Evolutionary conservation across 2,888 invertebrate genomes (phyloP).

Genomic region (Thalpophila matura): DNA sequence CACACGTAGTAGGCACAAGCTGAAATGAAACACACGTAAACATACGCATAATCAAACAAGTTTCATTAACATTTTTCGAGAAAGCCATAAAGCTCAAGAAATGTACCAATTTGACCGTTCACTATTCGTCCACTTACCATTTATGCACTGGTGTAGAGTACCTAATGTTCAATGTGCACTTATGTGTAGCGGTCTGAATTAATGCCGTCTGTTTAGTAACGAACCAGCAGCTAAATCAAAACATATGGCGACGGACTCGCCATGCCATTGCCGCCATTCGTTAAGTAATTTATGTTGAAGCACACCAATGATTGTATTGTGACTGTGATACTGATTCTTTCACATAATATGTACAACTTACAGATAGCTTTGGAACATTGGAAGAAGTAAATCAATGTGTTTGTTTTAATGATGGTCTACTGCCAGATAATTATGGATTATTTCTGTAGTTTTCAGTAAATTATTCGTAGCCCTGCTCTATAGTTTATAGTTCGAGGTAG

Average conservation of each 20-base stretch:
- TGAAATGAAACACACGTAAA: slow-evolving; percentile 73
- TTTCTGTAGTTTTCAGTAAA: not conserved
- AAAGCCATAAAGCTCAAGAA: slow-evolving; percentile 10
- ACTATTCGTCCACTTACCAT: slow-evolving; percentile 4
- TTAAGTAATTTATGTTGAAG: slow-evolving; percentile 74
- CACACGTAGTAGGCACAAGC: slow-evolving; percentile 57
- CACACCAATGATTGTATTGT: slow-evolving; percentile 59
- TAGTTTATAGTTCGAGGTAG: not conserved
- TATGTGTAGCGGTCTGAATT: slow-evolving; percentile 54
- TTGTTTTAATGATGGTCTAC: not conserved
- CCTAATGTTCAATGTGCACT: slow-evolving; percentile 31
- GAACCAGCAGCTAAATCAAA: slow-evolving; percentile 71
- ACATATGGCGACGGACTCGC: slow-evolving; percentile 70
- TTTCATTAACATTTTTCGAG: slow-evolving; percentile 3
- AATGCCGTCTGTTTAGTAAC: slow-evolving; percentile 59
- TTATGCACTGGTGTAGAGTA: slow-evolving; percentile 30
- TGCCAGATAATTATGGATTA: not conserved
- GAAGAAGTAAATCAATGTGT: not conserved
- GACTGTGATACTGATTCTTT: too few species aligned
- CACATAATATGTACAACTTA: slow-evolving; percentile 16
- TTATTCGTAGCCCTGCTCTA: not conserved
- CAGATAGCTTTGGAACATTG: not conserved
- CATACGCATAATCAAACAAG: slow-evolving; percentile 61
- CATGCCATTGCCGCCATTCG: slow-evolving; percentile 73
- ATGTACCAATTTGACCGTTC: slow-evolving; percentile 4